Conservation (phyloP, 1,140 invertebrate genomes). For the Pseudoatta argentina region DNA sequence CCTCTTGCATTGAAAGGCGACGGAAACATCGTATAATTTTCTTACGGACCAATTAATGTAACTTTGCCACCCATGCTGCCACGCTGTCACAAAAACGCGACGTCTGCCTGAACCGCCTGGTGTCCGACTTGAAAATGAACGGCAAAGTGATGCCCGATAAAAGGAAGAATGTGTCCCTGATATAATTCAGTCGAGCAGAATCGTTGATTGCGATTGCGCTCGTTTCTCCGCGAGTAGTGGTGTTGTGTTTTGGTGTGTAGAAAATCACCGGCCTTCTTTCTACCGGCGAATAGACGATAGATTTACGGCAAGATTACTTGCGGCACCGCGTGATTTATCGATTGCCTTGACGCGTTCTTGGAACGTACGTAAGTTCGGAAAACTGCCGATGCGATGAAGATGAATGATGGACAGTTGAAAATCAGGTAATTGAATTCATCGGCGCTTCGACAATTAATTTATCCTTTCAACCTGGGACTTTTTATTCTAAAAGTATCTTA, state of each 20-base stretch:
- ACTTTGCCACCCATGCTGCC: slow-evolving; percentile 62
- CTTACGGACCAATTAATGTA: slow-evolving; percentile 63
- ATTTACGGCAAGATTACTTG: slow-evolving; percentile 53
- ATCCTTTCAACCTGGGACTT: neutral
- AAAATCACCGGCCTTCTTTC: slow-evolving; percentile 47
- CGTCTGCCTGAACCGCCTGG: neutral
- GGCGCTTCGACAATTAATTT: slow-evolving; percentile 30
- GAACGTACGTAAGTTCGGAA: slow-evolving; percentile 41
- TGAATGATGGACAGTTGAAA: slow-evolving; percentile 40
- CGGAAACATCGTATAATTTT: slow-evolving; percentile 64
- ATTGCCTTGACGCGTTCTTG: slow-evolving; percentile 52
- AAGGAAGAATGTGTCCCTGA: slow-evolving; percentile 39
- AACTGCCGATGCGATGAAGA: slow-evolving; percentile 45
- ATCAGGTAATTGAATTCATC: slow-evolving; percentile 49
- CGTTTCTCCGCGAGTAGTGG: neutral
- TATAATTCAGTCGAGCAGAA: slow-evolving; percentile 15
- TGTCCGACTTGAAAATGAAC: slow-evolving; percentile 18
- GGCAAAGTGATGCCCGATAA: slow-evolving; percentile 1
- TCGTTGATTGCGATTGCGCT: slow-evolving; percentile 37
- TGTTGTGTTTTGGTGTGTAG: slow-evolving; percentile 15
- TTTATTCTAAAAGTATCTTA: neutral
- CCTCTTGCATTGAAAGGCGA: slow-evolving; percentile 57
- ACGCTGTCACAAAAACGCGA: slow-evolving; percentile 48
- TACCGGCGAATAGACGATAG: slow-evolving; percentile 30
- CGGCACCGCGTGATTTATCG: slow-evolving; percentile 50